phyloP scores from a whole-genome alignment of 2,888 invertebrate species.

The Pyralis farinalis region DNA sequence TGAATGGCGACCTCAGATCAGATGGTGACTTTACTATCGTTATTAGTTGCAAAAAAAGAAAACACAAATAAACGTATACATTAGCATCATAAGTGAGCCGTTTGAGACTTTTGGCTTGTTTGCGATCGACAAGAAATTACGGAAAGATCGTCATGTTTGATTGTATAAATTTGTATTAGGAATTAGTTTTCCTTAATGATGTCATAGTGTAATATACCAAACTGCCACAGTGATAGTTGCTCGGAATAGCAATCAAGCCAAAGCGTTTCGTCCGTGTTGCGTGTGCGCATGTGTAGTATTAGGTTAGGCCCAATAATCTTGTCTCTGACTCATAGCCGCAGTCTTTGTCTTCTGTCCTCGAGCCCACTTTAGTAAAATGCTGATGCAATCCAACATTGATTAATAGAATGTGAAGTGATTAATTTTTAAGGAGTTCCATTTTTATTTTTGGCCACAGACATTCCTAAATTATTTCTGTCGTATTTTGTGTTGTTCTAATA shows the following conservation, averaged over 20 bases:
- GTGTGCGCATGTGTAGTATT: conserved; percentile 34
- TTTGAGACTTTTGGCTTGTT: too few relatives aligned
- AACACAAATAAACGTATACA: too few relatives aligned
- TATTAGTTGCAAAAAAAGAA: too few relatives aligned
- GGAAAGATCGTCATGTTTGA: too few relatives aligned
- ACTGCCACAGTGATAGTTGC: conserved; percentile 18
- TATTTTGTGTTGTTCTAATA: too few relatives aligned
- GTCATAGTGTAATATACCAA: background rate
- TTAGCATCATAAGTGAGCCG: too few relatives aligned
- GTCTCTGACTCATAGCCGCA: conserved; percentile 60
- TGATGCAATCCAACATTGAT: conserved; percentile 29
- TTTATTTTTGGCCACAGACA: too few relatives aligned
- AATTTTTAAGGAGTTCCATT: conserved; percentile 18
- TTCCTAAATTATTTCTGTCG: too few relatives aligned
- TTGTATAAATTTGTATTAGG: too few relatives aligned
- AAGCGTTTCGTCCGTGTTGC: conserved; percentile 29
- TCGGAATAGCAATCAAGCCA: conserved; percentile 45
- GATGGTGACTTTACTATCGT: too few relatives aligned
- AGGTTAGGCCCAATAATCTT: conserved; percentile 59
- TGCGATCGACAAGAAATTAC: too few relatives aligned
- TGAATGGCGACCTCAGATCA: too few relatives aligned
- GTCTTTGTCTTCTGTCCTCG: conserved; percentile 48
- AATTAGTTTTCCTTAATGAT: background rate
- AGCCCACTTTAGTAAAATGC: conserved; percentile 30
- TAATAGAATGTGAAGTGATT: conserved; percentile 26